Evolutionary conservation across 2,888 invertebrate species (phyloP), one percentile per base, ranked within the genome.

Genomic region (Lycia hirtaria): DNA sequence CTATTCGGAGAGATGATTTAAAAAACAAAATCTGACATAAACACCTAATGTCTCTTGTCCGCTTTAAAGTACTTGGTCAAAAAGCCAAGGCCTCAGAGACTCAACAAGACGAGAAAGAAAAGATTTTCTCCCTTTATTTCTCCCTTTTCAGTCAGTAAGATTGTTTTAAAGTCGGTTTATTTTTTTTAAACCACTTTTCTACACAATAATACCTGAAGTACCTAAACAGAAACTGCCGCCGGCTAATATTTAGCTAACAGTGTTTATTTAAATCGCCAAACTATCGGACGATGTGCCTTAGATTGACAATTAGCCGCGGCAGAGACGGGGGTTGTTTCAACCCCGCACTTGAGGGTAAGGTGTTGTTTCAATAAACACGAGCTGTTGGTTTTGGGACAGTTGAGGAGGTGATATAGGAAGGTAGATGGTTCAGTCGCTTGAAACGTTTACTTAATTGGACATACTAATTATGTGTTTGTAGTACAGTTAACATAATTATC

Each of bases 191-290:
- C n/a, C 35, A n/a, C 41, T 68, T 71, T 38, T 65, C 19, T 35
- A 0, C 6, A 0, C 26, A 35, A 64, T n/a, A n/a, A n/a, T n/a
- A n/a, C n/a, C 64, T 63, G 67, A n/a, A n/a, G n/a, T 81, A 75
- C 73, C 5, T 35, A 10, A 4, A 5, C 38, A 44, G 37, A 43
- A 56, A 60, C 64, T 38, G 47, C 56, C 54, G 62, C 55, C 26
- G 47, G 60, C 67, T 66, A 75, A 75, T 78, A 78, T 81, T 83
- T 77, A 74, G 69, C 68, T 72, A 72, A 70, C 68, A 60, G 61
- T 80, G 76, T 86, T 84, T 82, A 81, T 81, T 76, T 73, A 81
- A 83, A 84, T 82, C 74, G 76, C 76, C 79, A 78, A 85, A 86
- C 86, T 83, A 82, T 83, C 70, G 81, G 73, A 78, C 80, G 77